Evolutionary conservation across 2,888 invertebrate genomes (phyloP).

Genomic region (Celastrina argiolus): DNA sequence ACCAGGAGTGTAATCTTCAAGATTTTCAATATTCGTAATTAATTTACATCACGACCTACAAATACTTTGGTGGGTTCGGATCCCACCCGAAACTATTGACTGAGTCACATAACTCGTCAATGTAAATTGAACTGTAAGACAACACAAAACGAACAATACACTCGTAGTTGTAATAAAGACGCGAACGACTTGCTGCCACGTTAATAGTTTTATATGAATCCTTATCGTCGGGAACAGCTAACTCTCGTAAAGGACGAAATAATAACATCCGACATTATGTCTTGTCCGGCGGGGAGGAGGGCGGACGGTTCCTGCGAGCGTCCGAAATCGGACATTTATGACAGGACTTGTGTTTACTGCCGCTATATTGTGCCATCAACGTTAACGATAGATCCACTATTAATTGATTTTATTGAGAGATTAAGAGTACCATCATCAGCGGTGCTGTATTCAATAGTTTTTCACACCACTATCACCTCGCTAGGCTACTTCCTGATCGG

Average conservation of each 20-base stretch:
- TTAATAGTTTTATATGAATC: background rate
- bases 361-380: constrained; percentile 8
- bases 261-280: constrained; percentile 1
- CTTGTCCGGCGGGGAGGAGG: background rate
- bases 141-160: too few relatives aligned
- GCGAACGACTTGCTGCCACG: background rate
- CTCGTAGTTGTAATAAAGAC: background rate
- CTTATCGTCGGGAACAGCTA: background rate
- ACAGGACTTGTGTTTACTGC: constrained; percentile 4
- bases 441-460: background rate
- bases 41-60: too few relatives aligned
- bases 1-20: too few relatives aligned
- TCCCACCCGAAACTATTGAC: too few relatives aligned
- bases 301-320: background rate
- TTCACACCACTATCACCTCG: background rate
- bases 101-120: too few relatives aligned
- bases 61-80: too few relatives aligned
- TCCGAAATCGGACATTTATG: background rate
- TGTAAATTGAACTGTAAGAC: too few relatives aligned
- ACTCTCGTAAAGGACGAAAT: background rate
- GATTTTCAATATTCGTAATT: too few relatives aligned
- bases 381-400: constrained; percentile 7
- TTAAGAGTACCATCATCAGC: background rate
- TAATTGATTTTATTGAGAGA: constrained; percentile 1
- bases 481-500: too few relatives aligned